These are phyloP conservation scores for Neoseiulus cucumeris DNA, from an alignment of 1,140 invertebrate species.

Conservation along the genomic window DNA sequence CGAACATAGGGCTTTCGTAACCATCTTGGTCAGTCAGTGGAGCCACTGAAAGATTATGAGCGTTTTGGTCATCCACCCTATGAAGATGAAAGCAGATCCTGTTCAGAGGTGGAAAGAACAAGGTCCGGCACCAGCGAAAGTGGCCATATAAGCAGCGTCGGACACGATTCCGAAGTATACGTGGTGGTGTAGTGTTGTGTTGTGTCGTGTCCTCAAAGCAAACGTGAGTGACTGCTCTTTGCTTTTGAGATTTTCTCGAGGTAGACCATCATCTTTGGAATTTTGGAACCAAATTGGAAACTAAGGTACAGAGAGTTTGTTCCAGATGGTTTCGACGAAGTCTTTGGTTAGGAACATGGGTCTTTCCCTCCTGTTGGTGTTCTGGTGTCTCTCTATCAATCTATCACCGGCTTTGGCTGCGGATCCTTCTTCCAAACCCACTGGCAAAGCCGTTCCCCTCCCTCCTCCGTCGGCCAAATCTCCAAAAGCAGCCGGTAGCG, in stretches of 20 bases:
- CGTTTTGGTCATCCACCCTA: neutral
- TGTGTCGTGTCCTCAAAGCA: no score
- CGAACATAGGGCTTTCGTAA: no score
- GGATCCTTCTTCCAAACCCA: neutral
- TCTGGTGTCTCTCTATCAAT: slow-evolving; percentile 3
- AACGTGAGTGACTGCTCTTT: no score
- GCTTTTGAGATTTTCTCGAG: no score
- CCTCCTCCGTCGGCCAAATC: neutral
- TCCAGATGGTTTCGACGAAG: neutral
- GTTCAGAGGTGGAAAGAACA: neutral
- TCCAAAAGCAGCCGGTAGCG: neutral
- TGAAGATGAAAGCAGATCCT: neutral
- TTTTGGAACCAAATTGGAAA: no score
- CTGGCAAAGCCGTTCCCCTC: neutral
- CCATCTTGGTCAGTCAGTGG: no score
- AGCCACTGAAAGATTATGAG: no score
- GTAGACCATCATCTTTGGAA: no score
- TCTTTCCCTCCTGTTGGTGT: neutral
- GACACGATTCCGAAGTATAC: no score
- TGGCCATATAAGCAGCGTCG: no score
- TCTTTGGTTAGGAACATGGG: slow-evolving; percentile 2
- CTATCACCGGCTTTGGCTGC: neutral
- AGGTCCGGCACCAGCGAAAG: neutral
- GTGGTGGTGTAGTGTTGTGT: no score
- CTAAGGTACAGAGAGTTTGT: neutral